Base-by-base conservation (phyloP, 2,113 vertebrate species). In the Petroica traversi region DNA sequence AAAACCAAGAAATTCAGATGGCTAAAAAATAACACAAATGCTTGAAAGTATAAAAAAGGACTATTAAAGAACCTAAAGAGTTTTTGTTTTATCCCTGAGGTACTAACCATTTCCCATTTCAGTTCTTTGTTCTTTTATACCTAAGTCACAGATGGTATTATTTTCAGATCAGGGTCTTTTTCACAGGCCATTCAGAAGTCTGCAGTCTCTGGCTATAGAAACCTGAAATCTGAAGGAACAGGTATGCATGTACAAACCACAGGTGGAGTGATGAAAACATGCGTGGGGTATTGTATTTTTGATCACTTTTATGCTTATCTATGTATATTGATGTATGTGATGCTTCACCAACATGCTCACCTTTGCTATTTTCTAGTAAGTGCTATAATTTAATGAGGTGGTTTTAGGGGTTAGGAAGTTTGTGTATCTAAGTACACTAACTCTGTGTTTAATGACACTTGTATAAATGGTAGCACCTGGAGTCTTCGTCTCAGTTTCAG, bases 361-460 rank as follows among this genome's bases (percentile, higher is more conserved):
- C 75, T 95, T 86, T 93, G 18, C 64, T 85, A 45, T 83, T 86
- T 96, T 78, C 76, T 72, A 55, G 67, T 63, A 90, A 90, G 71
- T 88, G 72, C 23, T 88, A 45, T 93, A 92, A 96, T 95, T 92
- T 94, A 96, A 96, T 77, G 79, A 88, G 84, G 64, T 94, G 94
- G 92, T 96, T 96, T 95, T 92, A 96, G 94, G 79, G 93, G 82
- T 96, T 92, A 96, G 92, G 93, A 97, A 96, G 88, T 96, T 95
- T 96, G 94, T 95, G 86, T 91, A 64, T 9, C 14, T 93, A 93
- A 96, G 94, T 92, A 93, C 92, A 92, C 95, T 95, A 92, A 74
- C 89, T 95, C 87, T 24, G 71, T 91, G 85, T 96, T 96, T 97
- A 96, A 97, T 96, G 96, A 92, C 88, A 97, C 93, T 95, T 93